Base-by-base conservation (phyloP, 2,797 vertebrate genomes). In the Neomorphus geoffroyi region DNA sequence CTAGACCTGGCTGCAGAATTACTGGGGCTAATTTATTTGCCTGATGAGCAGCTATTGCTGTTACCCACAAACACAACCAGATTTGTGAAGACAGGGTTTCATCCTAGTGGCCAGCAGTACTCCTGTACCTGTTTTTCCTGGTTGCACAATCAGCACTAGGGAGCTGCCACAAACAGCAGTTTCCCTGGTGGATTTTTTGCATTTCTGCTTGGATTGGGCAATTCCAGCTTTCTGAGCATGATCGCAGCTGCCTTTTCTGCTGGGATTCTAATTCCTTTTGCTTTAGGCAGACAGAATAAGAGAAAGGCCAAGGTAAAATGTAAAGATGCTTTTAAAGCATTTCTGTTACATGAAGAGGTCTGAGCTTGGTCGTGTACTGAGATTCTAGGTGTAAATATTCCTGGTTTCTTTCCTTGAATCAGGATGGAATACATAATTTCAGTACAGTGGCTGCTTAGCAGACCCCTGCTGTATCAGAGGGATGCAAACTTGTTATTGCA, bases 1-100 rank as follows among this genome's bases (percentile, higher is more conserved):
- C 56, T 82, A 61, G 86, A 94, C 80, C 93, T 94, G 91, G 43
- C 90, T 91, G 50, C 72, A 83, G 46, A 30, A 21, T 73, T 84
- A 45, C 67, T 60, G 66, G 32, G 66, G 54, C 41, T 91, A 37
- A 64, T 90, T 86, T 88, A 39, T 88, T 66, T 58, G 35, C 46
- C 61, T 2, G 0, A 18, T 41, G 58, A 61, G 58, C 19, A 41
- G 62, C 77, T 91, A 79, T 73, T 0, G 1, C 53, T n/a, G 26
- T 62, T 83, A 50, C 12, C 60, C 69, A 64, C 37, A 60, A 69
- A 70, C 19, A 39, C 3, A 13, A 21, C 22, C 58, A 50, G 12
- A 19, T 94, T 66, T 91, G 35, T 62, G 58, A 77, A 43, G 54
- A 28, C 62, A 33, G 43, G 11, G 19, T 70, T 94, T 83, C 51